phyloP scores from a whole-genome alignment of 1,140 invertebrate species.

The Heliconius himera region DNA sequence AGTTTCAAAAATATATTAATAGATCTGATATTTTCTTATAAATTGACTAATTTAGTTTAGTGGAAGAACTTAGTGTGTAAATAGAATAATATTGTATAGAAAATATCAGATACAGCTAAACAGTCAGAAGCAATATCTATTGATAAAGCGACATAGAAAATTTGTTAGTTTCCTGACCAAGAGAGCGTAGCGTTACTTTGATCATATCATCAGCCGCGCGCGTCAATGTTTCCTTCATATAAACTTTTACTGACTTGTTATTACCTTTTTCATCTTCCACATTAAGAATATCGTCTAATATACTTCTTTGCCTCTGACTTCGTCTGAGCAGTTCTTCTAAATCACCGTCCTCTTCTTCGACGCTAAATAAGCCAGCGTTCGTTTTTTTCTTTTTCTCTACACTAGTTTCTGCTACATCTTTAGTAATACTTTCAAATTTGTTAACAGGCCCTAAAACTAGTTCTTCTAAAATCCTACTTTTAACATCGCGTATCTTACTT shows the following conservation, averaged over 20 bases:
- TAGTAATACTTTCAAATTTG: constrained; percentile 62
- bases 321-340: constrained; percentile 84
- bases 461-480: constrained; percentile 72
- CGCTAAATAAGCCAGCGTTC: constrained; percentile 56
- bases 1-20: constrained; percentile 35
- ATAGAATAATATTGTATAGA: constrained; percentile 18
- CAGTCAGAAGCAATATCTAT: constrained; percentile 48
- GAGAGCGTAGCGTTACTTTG: constrained; percentile 69
- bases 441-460: constrained; percentile 63
- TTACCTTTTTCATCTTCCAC: constrained; percentile 83
- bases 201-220: constrained; percentile 62
- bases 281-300: constrained; percentile 86
- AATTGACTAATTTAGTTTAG: constrained; percentile 7
- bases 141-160: constrained; percentile 50
- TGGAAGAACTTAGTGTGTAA: constrained; percentile 12
- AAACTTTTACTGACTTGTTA: constrained; percentile 72
- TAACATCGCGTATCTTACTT: constrained; percentile 66
- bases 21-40: constrained; percentile 52
- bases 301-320: constrained; percentile 86
- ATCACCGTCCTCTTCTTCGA: constrained; percentile 82
- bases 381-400: constrained; percentile 65
- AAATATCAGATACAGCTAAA: constrained; percentile 56
- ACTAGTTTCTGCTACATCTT: constrained; percentile 68
- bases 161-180: constrained; percentile 54
- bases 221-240: constrained; percentile 55